These are phyloP conservation scores for Podabrus alpinus DNA, from an alignment of 2,888 invertebrate genomes.

Conservation along the genomic window DNA sequence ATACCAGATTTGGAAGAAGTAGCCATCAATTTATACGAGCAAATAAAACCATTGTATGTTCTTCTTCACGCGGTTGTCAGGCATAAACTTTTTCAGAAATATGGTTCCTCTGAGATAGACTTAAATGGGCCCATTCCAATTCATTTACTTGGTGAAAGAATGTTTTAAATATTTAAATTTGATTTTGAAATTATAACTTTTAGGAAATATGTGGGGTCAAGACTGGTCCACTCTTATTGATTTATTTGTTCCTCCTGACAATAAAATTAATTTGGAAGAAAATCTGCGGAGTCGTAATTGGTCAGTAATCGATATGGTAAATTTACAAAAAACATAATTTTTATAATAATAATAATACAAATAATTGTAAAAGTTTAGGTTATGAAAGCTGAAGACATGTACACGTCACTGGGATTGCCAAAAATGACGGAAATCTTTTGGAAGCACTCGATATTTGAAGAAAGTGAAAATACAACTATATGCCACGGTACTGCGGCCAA, in stretches of 20 bases:
- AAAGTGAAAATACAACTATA: slow-evolving; percentile 50
- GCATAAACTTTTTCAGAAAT: slow-evolving; percentile 61
- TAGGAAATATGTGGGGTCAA: slow-evolving; percentile 74
- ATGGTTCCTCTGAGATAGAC: slow-evolving; percentile 60
- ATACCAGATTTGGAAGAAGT: slow-evolving; percentile 60
- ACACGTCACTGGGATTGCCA: slow-evolving; percentile 66
- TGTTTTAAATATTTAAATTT: neutral
- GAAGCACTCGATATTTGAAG: slow-evolving; percentile 62
- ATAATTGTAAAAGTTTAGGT: slow-evolving; percentile 47
- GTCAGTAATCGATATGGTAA: slow-evolving; percentile 64
- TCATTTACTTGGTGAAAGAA: slow-evolving; percentile 66
- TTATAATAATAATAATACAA: neutral
- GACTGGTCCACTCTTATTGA: slow-evolving; percentile 67
- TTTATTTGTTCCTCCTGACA: slow-evolving; percentile 58
- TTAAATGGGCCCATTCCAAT: slow-evolving; percentile 67
- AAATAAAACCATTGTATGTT: slow-evolving; percentile 67
- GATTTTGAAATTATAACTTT: slow-evolving; percentile 8
- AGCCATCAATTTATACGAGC: slow-evolving; percentile 59
- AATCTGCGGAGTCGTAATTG: slow-evolving; percentile 60
- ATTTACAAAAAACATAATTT: slow-evolving; percentile 11
- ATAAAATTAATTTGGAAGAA: slow-evolving; percentile 57
- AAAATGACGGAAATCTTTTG: slow-evolving; percentile 67
- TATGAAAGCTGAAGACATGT: slow-evolving; percentile 68
- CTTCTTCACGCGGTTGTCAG: slow-evolving; percentile 75
- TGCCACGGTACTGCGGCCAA: slow-evolving; percentile 78